Evolutionary conservation across 2,113 vertebrate genomes (phyloP), one percentile per base, ranked within the genome.

Genomic region (Tragelaphus imberbis): DNA sequence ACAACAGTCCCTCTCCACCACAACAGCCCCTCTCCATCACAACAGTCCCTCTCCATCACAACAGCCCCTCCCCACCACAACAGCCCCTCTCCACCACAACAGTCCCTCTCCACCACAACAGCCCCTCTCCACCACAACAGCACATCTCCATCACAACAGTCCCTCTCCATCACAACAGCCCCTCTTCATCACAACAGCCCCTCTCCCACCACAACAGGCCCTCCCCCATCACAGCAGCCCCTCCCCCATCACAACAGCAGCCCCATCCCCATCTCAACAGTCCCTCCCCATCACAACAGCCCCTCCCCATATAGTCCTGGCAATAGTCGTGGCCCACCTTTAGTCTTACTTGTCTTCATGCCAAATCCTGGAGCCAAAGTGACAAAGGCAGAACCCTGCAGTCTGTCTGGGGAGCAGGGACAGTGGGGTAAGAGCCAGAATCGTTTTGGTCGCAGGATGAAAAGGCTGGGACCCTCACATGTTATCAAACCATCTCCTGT

Each of bases 91-190:
- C 36, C 1, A 25, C 2, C 23, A 27, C 58, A 59, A 1, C 11
- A 59, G 58, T 0, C 59, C 12, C 27, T 61, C 12, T 6, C 0
- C 28, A 63, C 0, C 61, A 30, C 28, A 63, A 6, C 61, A 63
- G 6, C 0, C 5, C 6, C 28, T 63, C 59, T 1, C 27, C 59
- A 63, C 0, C 59, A 30, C 61, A 63, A 1, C 28, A 63, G 28
- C 0, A 13, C 2, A 13, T 63, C 59, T 0, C 58, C 11, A 28
- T 2, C 59, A 6, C 27, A 28, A 0, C 5, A 28, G 5, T 0
- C 12, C 12, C 27, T 30, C 59, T 1, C 27, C 12, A 61, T 13
- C 59, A 13, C 27, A 28, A 28, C 0, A 13, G 12, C 0, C 27
- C 5, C 12, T 61, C 27, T 0, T 8, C 21, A 58, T 25, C 55